These are phyloP conservation scores for Aythya baeri DNA, from an alignment of 2,113 vertebrate species.

Conservation along the genomic window DNA sequence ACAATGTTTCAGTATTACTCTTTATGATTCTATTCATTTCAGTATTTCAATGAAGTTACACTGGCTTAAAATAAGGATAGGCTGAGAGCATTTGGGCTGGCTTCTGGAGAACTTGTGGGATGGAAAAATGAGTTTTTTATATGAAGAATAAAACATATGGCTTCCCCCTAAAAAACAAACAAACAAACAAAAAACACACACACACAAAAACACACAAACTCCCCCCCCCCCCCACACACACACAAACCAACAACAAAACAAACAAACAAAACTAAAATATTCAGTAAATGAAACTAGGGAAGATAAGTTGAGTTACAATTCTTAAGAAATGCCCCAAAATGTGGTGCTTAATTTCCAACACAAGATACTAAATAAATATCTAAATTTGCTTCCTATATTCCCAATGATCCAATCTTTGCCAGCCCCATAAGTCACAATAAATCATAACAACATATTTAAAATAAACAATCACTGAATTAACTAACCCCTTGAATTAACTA, in stretches of 20 bases:
- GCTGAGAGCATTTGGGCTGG: neutral
- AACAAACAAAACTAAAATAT: neutral
- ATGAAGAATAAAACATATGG: neutral
- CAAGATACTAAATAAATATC: neutral
- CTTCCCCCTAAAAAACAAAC: neutral
- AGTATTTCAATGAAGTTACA: neutral
- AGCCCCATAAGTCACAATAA: conserved; percentile 8
- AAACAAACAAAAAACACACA: too few species aligned
- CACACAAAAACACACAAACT: too few species aligned
- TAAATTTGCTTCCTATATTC: neutral
- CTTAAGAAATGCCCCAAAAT: neutral
- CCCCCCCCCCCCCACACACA: too few species aligned
- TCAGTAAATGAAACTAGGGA: neutral
- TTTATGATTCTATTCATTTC: neutral
- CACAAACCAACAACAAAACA: too few species aligned
- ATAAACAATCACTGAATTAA: neutral
- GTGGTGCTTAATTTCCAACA: neutral
- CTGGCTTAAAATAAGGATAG: neutral
- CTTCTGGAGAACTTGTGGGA: neutral
- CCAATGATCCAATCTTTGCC: neutral
- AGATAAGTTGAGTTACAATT: neutral
- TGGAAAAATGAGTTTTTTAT: neutral
- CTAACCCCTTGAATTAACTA: neutral
- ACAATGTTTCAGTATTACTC: neutral
- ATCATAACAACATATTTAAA: neutral